Percentiles rank a stretch among this genome's conserved stretches.
Conservation (phyloP, 2,113 vertebrate species). For the Ascaphus truei region DNA sequence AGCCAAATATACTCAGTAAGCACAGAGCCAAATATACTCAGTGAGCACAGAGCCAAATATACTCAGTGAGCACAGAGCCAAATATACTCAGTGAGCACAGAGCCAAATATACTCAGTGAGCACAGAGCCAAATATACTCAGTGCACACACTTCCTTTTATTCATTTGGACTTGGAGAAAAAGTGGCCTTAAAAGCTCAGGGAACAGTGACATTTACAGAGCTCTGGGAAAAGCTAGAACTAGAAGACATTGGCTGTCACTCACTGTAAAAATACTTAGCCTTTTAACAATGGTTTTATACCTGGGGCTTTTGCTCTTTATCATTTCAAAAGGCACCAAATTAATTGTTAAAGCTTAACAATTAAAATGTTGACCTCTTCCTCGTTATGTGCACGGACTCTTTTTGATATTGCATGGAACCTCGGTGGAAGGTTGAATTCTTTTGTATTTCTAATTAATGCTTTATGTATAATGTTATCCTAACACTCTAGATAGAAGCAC, state of each 20-base stretch:
- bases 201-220: conserved; percentile 38
- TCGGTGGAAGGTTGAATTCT: conserved; percentile 9
- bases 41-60: too few relatives aligned
- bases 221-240: conserved; percentile 34
- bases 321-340: conserved; percentile 27
- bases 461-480: conserved; percentile 33
- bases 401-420: not conserved
- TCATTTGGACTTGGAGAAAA: conserved; percentile 38
- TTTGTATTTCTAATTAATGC: conserved; percentile 38
- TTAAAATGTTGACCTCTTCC: conserved; percentile 31
- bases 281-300: conserved; percentile 35
- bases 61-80: too few relatives aligned
- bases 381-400: not conserved
- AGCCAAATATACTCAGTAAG: conserved; percentile 29
- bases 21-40: conserved; percentile 31
- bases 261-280: conserved; percentile 37
- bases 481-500: conserved; percentile 17
- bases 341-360: conserved; percentile 35
- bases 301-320: conserved; percentile 32
- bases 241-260: conserved; percentile 35
- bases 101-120: conserved; percentile 25
- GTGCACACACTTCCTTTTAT: conserved; percentile 36
- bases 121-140: conserved; percentile 23
- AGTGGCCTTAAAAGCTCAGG: conserved; percentile 37
- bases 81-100: too few relatives aligned